Evolutionary conservation across 2,888 invertebrate genomes (phyloP), one percentile per base, ranked within the genome.

Genomic region (Matsumyia berberina): DNA sequence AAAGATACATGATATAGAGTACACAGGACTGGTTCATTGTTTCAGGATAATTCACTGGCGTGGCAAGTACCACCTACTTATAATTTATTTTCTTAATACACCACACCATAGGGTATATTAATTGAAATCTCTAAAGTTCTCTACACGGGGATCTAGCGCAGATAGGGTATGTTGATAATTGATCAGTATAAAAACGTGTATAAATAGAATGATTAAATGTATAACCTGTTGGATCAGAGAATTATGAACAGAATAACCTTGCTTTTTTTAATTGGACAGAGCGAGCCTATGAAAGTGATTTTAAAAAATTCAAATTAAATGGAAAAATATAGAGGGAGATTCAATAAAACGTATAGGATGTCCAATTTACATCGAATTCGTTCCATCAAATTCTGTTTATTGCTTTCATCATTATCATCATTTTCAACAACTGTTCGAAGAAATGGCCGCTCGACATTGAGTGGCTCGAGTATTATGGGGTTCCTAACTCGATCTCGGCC

Each of bases 21-120:
- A 17, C 12, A 15, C 19, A 12, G 42, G 33, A 60, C 69, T 46
- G 33, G 60, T 60, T 60, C 66, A 79, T 72, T 79, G 67, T 80
- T 66, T 64, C 24, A 62, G 67, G 46, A 73, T 73, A 80, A 73
- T 80, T 80, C 62, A 62, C 73, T 74, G 74, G 74, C 74, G 60
- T 69, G 73, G 46, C 67, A 83, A 67, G 67, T 73, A 49, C 49
- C 73, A 55, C 72, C 73, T 67, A 67, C 49, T 73, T 67, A 39
- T 77, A 70, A 70, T 66, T 81, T 70, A 72, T 77, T 67, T 69
- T 73, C 24, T 51, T 15, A 55, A 35, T 19, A 49, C 33, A 12
- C 33, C 39, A 24, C 17, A 31, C 60, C 15, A 33, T 55, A 33
- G 12, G 73, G 33, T 15, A 3, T 55, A 55, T 69, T 77, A 77